Conservation (phyloP, 2,797 vertebrate species). For the Glyptemys insculpta region DNA sequence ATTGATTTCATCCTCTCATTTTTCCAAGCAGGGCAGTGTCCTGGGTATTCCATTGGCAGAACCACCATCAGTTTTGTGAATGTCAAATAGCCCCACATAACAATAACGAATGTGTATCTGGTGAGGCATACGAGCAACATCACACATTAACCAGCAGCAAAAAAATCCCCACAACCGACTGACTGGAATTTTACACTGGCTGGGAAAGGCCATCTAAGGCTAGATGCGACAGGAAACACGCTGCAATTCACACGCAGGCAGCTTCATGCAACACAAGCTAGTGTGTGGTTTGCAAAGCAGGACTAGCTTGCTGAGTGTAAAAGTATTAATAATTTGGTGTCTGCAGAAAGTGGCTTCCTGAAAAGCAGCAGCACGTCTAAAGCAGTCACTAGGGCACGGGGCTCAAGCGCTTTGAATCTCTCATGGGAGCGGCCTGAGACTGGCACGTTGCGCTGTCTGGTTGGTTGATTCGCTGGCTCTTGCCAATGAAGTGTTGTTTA, state of each 20-base stretch:
- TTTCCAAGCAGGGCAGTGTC: too few species aligned
- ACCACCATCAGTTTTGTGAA: not conserved
- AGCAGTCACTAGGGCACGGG: rapidly evolving
- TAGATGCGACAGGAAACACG: not conserved
- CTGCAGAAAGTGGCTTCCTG: constrained; percentile 44
- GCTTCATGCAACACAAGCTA: rapidly evolving
- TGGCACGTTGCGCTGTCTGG: rapidly evolving
- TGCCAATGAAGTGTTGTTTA: not conserved
- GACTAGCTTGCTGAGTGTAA: constrained; percentile 60
- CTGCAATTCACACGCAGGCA: rapidly evolving
- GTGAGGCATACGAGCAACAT: rapidly evolving
- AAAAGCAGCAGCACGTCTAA: constrained; percentile 62
- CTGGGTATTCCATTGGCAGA: not conserved
- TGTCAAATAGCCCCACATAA: not conserved
- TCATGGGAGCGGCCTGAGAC: not conserved
- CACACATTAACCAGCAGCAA: not conserved
- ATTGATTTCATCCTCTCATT: rapidly evolving
- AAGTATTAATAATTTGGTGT: not conserved
- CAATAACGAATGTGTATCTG: not conserved
- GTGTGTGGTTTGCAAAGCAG: not conserved
- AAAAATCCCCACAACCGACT: rapidly evolving
- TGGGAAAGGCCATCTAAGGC: rapidly evolving
- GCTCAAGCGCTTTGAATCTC: rapidly evolving
- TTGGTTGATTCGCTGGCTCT: not conserved
- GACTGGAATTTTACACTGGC: rapidly evolving